phyloP scores from a whole-genome alignment of 2,888 invertebrate genomes.

The Galerucella pusilla region DNA sequence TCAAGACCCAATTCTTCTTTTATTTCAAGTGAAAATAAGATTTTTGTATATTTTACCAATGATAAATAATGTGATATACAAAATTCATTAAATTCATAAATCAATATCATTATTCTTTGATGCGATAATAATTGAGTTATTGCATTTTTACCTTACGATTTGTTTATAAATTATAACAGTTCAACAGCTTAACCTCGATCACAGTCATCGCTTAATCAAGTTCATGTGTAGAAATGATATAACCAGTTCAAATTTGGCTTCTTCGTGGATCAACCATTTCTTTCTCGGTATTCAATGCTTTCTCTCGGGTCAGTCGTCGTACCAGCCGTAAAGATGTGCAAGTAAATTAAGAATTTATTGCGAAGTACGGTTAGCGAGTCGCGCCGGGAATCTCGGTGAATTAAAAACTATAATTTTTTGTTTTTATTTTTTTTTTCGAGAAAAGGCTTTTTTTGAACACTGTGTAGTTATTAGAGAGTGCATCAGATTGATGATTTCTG shows the following conservation, averaged over 20 bases:
- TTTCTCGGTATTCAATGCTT: slow-evolving; percentile 42
- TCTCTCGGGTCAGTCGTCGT: slow-evolving; percentile 49
- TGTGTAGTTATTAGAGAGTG: too few relatives aligned
- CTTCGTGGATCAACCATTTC: slow-evolving; percentile 46
- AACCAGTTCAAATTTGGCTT: slow-evolving; percentile 46
- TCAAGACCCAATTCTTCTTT: too few relatives aligned
- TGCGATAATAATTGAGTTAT: too few relatives aligned
- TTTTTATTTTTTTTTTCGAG: too few relatives aligned
- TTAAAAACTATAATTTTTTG: not conserved
- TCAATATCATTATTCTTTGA: too few relatives aligned
- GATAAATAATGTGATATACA: too few relatives aligned
- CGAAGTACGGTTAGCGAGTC: slow-evolving; percentile 4
- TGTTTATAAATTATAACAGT: not conserved
- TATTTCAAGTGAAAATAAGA: too few relatives aligned
- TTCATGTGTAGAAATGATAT: slow-evolving; percentile 33
- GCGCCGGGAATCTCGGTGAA: slow-evolving; percentile 1
- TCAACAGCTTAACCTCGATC: slow-evolving; percentile 20
- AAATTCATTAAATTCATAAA: too few relatives aligned
- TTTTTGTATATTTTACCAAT: too few relatives aligned
- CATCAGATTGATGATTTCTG: too few relatives aligned
- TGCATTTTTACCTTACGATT: not conserved
- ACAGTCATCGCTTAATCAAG: slow-evolving; percentile 15
- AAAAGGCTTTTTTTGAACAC: too few relatives aligned
- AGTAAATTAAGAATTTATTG: slow-evolving; percentile 9
- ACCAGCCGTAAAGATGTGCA: slow-evolving; percentile 25